These are phyloP conservation scores for Muschampia staudingeri DNA, from an alignment of 2,888 invertebrate species.

Conservation along the genomic window DNA sequence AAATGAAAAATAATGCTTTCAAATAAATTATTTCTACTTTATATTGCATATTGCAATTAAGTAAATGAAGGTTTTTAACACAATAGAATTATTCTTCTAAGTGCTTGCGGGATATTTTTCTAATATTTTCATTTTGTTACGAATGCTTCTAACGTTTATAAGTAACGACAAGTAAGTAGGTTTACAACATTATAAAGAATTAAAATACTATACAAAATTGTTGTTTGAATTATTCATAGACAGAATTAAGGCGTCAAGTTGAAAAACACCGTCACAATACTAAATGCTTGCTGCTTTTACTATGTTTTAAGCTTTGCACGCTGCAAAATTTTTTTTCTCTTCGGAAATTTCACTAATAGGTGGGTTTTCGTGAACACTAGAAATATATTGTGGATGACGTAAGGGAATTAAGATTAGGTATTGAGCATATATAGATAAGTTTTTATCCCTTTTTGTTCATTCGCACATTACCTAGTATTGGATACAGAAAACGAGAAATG, in stretches of 20 bases:
- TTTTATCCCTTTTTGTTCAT: no score
- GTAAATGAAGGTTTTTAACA: constrained; percentile 15
- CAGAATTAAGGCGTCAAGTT: neutral
- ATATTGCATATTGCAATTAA: constrained; percentile 14
- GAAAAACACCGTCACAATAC: neutral
- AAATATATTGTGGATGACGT: constrained; percentile 14
- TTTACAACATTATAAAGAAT: no score
- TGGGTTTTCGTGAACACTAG: neutral
- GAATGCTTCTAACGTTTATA: no score
- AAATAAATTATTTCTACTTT: constrained; percentile 20
- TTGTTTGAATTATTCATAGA: constrained; percentile 1
- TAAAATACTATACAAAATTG: no score
- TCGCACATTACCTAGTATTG: no score
- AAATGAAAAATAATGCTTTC: constrained; percentile 16
- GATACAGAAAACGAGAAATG: no score
- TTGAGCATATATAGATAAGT: no score
- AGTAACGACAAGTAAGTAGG: no score
- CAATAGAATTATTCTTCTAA: neutral
- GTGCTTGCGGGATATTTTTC: neutral
- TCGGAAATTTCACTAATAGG: neutral
- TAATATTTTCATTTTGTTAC: neutral
- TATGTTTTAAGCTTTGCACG: neutral
- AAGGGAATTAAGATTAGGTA: neutral
- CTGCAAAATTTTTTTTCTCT: neutral
- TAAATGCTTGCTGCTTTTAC: neutral